Percentiles rank a stretch among this genome's conserved stretches.
Conservation (phyloP, 2,113 vertebrate species). For the Otis tarda region DNA sequence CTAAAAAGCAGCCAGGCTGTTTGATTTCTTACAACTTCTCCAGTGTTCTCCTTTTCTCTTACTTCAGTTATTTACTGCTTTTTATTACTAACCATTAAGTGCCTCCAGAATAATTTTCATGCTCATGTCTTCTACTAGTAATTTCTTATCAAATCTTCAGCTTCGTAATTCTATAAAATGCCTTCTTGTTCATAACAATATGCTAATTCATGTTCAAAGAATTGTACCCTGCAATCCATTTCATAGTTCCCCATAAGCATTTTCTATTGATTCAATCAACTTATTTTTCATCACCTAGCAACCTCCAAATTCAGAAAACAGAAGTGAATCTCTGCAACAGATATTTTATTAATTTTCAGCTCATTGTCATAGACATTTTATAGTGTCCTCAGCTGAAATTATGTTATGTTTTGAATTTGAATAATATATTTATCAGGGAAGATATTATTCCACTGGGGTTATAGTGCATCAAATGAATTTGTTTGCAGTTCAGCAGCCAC, state of each 20-base stretch:
- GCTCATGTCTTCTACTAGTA: not conserved
- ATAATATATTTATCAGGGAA: conserved; percentile 20
- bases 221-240: conserved; percentile 13
- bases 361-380: conserved; percentile 7
- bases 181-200: conserved; percentile 4
- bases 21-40: not conserved
- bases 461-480: conserved; percentile 1
- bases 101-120: conserved; percentile 18
- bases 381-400: conserved; percentile 17
- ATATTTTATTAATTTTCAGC: conserved; percentile 47
- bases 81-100: not conserved
- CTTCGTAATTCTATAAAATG: not conserved
- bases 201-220: conserved; percentile 35
- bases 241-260: not conserved
- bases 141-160: conserved; percentile 12
- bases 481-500: conserved; percentile 4
- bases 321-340: not conserved
- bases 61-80: not conserved
- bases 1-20: not conserved
- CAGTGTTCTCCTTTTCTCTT: not conserved
- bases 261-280: conserved; percentile 43
- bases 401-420: conserved; percentile 38
- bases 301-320: conserved; percentile 13
- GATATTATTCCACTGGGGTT: conserved; percentile 23
- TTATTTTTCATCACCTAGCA: conserved; percentile 57